Base-by-base conservation (phyloP, 1,140 invertebrate species). In the Procambarus clarkii region DNA sequence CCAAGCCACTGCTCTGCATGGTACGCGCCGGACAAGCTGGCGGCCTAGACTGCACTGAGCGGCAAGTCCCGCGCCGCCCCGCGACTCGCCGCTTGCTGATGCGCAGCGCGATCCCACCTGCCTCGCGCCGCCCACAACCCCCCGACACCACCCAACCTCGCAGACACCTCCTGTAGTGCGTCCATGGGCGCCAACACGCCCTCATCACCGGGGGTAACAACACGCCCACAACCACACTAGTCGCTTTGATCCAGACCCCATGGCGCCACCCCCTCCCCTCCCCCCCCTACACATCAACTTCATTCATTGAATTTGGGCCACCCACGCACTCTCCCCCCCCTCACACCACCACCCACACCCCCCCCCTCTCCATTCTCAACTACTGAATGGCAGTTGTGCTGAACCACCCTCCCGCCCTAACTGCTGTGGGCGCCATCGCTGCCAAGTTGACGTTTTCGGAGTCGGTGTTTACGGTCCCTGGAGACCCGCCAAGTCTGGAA, bases 1-100 rank as follows among this genome's bases (percentile, higher is more conserved):
- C 82, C 88, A 92, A 88, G 74, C 92, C 88, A 86, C 87, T 81
- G 86, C 88, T 92, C 83, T 89, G 92, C 92, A 92, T 92, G 92
- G 82, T 92, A 92, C 92, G 92, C 86, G 86, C 88, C 83, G 79
- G 46, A 69, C 88, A 71, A 81, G 88, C 80, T 90, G 81, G 83
- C 92, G 87, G 82, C 83, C 82, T 76, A 79, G 88, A 90, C 92
- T 90, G 87, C 92, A 90, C 92, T 92, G 89, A 48, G 48, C 79
- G 50, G 3, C 77, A 11, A 84, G 18, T 18, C 34, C 60, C 64
- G 3, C 54, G 24, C 8, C 24, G 11, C 60, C 9, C 82, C 54
- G 15, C 48, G 13, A 21, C 8, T 4, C 24, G 2, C 44, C 2
- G 11, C 50, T 24, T 21, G 2, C 50, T 21, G 24, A 11, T n/a